Evolutionary conservation across 1,140 invertebrate species (phyloP).

Genomic region (Polypedilum vanderplanki): DNA sequence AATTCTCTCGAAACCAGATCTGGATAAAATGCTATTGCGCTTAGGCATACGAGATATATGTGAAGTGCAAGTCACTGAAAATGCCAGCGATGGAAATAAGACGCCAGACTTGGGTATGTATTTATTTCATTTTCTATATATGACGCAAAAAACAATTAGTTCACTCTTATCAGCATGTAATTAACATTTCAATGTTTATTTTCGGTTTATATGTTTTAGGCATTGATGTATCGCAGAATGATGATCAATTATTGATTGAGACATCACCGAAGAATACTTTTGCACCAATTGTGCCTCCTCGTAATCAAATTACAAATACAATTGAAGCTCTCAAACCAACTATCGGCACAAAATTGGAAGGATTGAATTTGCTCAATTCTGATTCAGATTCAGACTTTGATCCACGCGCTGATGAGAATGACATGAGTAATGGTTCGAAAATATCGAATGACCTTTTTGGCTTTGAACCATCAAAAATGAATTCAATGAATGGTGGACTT

Average conservation of each 20-base stretch:
- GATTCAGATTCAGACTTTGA: constrained; percentile 75
- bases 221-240: constrained; percentile 42
- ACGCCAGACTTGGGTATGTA: constrained; percentile 29
- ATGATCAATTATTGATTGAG: constrained; percentile 39
- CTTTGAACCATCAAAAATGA: constrained; percentile 41
- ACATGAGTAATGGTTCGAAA: constrained; percentile 42
- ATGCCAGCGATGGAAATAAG: constrained; percentile 33
- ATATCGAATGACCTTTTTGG: constrained; percentile 43
- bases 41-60: constrained; percentile 41
- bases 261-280: constrained; percentile 38
- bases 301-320: constrained; percentile 49
- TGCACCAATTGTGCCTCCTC: constrained; percentile 59
- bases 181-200: too few relatives aligned
- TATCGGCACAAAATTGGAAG: constrained; percentile 73
- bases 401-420: constrained; percentile 62
- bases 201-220: constrained; percentile 6
- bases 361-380: constrained; percentile 62
- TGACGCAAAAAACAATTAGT: not conserved
- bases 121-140: not conserved
- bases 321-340: constrained; percentile 49
- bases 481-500: constrained; percentile 43
- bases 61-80: constrained; percentile 34
- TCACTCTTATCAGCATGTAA: too few relatives aligned
- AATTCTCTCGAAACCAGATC: constrained; percentile 42
- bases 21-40: constrained; percentile 40